Conservation (phyloP, 2,888 invertebrate genomes). For the Eupithecia subumbrata region DNA sequence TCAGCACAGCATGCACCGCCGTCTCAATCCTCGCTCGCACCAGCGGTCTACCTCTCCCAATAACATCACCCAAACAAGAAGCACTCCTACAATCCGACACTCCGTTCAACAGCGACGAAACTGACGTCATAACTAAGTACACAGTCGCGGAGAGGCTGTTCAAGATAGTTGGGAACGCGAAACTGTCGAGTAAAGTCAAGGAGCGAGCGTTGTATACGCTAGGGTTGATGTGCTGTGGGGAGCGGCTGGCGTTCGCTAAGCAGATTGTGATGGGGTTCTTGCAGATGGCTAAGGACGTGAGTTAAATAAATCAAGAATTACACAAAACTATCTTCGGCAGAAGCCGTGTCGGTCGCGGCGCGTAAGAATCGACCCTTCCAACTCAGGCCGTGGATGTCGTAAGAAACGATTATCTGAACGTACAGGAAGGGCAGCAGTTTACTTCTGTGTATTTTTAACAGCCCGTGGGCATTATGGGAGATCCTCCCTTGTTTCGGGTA, state of each 20-base stretch:
- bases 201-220: slow-evolving; percentile 91
- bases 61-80: slow-evolving; percentile 69
- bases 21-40: slow-evolving; percentile 89
- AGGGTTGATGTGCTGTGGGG: slow-evolving; percentile 93
- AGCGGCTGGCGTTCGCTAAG: slow-evolving; percentile 88
- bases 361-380: no score
- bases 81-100: slow-evolving; percentile 64
- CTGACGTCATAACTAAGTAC: slow-evolving; percentile 85
- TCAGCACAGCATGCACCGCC: slow-evolving; percentile 88
- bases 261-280: slow-evolving; percentile 90
- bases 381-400: no score
- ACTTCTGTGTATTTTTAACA: no score
- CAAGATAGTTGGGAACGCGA: slow-evolving; percentile 88
- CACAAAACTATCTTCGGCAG: no score
- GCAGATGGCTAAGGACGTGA: slow-evolving; percentile 90
- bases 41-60: slow-evolving; percentile 87
- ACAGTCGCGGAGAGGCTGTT: slow-evolving; percentile 88
- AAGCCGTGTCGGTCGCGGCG: no score
- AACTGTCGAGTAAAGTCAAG: slow-evolving; percentile 88
- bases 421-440: no score
- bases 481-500: no score
- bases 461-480: no score
- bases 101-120: slow-evolving; percentile 64
- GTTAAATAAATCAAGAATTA: slow-evolving; percentile 44
- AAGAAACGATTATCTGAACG: no score